Percentiles rank a stretch among this genome's conserved stretches.
Evolutionary conservation across 1,140 invertebrate genomes (phyloP).

Genomic region (Dendroctonus valens): DNA sequence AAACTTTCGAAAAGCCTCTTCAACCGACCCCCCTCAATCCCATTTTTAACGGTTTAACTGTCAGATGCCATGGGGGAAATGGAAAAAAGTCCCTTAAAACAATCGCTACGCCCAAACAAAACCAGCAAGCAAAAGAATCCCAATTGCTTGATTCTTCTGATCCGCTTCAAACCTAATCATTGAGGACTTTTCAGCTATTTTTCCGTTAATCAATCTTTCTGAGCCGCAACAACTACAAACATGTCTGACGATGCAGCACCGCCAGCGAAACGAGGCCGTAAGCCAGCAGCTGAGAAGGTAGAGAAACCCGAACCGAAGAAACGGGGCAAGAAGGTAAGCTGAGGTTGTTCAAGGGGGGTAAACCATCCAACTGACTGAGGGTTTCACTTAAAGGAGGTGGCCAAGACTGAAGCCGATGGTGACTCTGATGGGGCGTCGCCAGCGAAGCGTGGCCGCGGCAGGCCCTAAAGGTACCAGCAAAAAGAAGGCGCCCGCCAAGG

Average conservation of each 20-base stretch:
- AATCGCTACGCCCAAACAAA: too few species aligned
- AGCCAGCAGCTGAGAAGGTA: slow-evolving; percentile 35
- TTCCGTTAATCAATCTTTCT: too few species aligned
- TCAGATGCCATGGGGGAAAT: too few species aligned
- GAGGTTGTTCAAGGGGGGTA: background rate
- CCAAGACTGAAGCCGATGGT: slow-evolving; percentile 35
- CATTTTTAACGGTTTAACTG: too few species aligned
- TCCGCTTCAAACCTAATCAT: too few species aligned
- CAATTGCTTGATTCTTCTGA: too few species aligned
- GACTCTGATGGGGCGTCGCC: slow-evolving; percentile 39
- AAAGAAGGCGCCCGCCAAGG: slow-evolving; percentile 41
- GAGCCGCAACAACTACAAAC: background rate
- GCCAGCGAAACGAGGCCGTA: slow-evolving; percentile 42
- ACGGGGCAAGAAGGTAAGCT: slow-evolving; percentile 37
- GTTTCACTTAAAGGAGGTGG: slow-evolving; percentile 27
- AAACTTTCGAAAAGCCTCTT: slow-evolving; percentile 19
- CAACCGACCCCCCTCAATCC: background rate
- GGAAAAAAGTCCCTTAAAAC: too few species aligned
- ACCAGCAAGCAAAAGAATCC: too few species aligned
- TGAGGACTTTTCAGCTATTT: too few species aligned
- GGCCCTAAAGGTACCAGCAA: slow-evolving; percentile 47
- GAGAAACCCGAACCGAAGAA: slow-evolving; percentile 41
- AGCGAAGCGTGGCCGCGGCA: slow-evolving; percentile 43
- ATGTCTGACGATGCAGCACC: slow-evolving; percentile 44
- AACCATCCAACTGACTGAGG: background rate